Evolutionary conservation across 2,113 vertebrate species (phyloP), one percentile per base, ranked within the genome.

Genomic region (Candoia aspera): DNA sequence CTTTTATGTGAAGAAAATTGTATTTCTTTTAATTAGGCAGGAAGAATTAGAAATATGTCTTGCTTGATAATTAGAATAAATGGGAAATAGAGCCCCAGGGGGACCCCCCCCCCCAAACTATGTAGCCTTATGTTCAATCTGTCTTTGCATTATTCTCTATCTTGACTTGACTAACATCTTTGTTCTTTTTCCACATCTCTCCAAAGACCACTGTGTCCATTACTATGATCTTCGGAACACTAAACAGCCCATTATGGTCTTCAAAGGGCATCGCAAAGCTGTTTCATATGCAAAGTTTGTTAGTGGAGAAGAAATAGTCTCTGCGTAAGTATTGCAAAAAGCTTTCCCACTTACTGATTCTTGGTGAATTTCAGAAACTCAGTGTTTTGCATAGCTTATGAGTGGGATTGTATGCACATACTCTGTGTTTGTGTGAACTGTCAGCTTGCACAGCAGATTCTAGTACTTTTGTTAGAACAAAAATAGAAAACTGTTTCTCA

Each of bases 141-240:
- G 19, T 87, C n/a, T 23, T 37, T 29, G 55, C 26, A 26, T 57
- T 90, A 58, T 49, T 29, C 2, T 33, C 12, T 29, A 79, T 42
- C 37, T 79, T 79, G 33, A 79, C 17, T 68, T 79, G 8, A 42
- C 33, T 79, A 26, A 26, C 17, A 86, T 84, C 26, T 53, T 26
- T 26, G 53, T 15, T 59, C 26, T 8, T 17, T 17, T 68, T 84
- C 10, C 53, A 21, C 4, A 62, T 89, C 94, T 49, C 0, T 42
- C 85, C 93, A 1, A 97, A 99, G 99, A 99, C 98, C 99, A 99
- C 98, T 99, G 99, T 97, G 99, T 99, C 94, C 99, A 99, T 97
- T 99, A 99, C 98, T 99, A 99, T 0, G 99, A 99, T 96, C 98
- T 99, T 87, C 98, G 99, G 95, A 99, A 99, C 98, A 99, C 99